Evolutionary conservation across 2,797 vertebrate genomes (phyloP), one percentile per base, ranked within the genome.

Genomic region (Schizopygopsis pylzovi): DNA sequence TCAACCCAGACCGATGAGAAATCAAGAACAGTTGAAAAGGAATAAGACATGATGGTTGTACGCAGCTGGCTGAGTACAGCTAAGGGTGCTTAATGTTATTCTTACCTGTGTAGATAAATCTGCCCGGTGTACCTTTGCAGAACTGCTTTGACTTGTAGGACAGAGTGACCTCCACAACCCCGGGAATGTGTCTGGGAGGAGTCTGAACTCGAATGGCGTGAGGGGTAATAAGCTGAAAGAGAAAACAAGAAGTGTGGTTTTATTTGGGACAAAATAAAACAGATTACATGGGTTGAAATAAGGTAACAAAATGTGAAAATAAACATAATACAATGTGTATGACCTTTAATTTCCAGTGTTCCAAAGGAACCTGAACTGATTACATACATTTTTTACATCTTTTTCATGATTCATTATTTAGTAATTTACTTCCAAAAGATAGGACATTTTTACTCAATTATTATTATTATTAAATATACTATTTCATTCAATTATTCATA

Each of bases 111-210:
- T 99, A 99, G 95, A 99, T 99, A 96, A 99, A 99, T 93, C 98
- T 96, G 89, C 98, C 98, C 81, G 98, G 98, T 33, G 98, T 98
- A 90, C 98, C 98, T 95, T 99, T 99, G 95, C 98, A 99, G 94
- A 99, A 99, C 93, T 99, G 98, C 94, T 99, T 99, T 52, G 98
- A 99, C 92, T 99, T 99, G 95, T 99, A 99, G 94, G 98, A 99
- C 95, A 99, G 93, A 92, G 98, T 99, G 92, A 99, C 98, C 95
- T 99, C 98, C 91, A 99, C 98, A 86, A 99, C 98, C 67, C 98
- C 98, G 1, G 95, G 95, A 93, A 96, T 96, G 94, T 96, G 95
- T 91, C 95, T 94, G 87, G 95, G 95, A 7, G 95, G 98, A n/a
- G 98, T 99, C 94, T 99, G 98, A 92, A 99, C 98, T 1, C 98